A percentile compares a stretch with the other conserved stretches of the same genome.
Evolutionary conservation across 2,888 invertebrate species (phyloP).

Genomic region (Rhagonycha lutea): DNA sequence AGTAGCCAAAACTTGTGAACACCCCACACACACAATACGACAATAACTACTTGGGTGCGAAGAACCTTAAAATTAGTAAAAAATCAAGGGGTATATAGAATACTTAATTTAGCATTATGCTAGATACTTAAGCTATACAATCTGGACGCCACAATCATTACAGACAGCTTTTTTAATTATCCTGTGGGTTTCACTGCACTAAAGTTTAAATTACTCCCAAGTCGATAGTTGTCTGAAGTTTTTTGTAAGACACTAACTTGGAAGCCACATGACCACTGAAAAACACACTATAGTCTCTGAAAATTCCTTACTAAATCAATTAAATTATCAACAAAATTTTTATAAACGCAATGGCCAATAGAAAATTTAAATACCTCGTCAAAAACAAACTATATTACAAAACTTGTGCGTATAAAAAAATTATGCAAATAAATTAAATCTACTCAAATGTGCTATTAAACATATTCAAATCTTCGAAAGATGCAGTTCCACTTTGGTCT

Average conservation of each 20-base stretch:
- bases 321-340: constrained; percentile 34
- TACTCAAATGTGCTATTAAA: constrained; percentile 81
- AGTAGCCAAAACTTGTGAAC: background rate
- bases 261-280: constrained; percentile 27
- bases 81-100: constrained; percentile 31
- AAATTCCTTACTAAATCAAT: constrained; percentile 31
- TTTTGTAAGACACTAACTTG: constrained; percentile 28
- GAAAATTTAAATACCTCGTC: constrained; percentile 3
- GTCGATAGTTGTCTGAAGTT: constrained; percentile 21
- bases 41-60: background rate
- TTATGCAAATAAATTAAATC: constrained; percentile 22
- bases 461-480: constrained; percentile 90
- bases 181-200: constrained; percentile 21
- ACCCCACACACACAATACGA: background rate
- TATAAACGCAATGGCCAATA: constrained; percentile 11
- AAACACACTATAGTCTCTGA: constrained; percentile 32
- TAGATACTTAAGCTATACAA: constrained; percentile 42
- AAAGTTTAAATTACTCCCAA: constrained; percentile 23
- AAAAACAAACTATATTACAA: constrained; percentile 36
- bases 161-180: constrained; percentile 34
- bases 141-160: constrained; percentile 42
- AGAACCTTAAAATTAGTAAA: constrained; percentile 3
- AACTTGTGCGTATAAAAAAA: constrained; percentile 37
- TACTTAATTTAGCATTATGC: constrained; percentile 35
- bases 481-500: constrained; percentile 79